phyloP scores from a whole-genome alignment of 2,888 invertebrate genomes.

The Volucella zonaria region DNA sequence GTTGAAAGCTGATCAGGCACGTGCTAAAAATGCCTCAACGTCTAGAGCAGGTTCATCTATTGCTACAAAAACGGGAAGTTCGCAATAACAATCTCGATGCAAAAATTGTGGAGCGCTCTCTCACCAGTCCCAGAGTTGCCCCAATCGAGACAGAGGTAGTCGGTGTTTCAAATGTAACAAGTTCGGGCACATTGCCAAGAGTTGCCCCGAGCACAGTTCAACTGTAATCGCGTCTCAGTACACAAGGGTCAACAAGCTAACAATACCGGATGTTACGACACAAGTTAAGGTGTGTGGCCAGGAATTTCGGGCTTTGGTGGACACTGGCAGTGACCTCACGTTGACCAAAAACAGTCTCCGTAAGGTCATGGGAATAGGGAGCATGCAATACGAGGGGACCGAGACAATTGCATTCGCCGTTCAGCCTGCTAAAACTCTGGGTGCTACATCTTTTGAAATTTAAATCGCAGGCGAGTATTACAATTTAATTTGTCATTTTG shows the following conservation, averaged over 20 bases:
- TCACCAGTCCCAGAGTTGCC: constrained; percentile 14
- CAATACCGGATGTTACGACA: constrained; percentile 29
- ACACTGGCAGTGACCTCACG: constrained; percentile 37
- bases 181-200: constrained; percentile 38
- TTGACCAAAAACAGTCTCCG: constrained; percentile 22
- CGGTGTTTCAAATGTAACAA: constrained; percentile 53
- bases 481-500: constrained; percentile 9
- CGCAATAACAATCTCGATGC: constrained; percentile 10
- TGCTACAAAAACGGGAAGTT: constrained; percentile 7
- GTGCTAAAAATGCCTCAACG: background rate
- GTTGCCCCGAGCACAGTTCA: constrained; percentile 21
- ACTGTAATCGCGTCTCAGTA: too few relatives aligned
- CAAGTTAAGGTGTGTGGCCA: constrained; percentile 15
- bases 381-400: constrained; percentile 16
- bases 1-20: constrained; percentile 12
- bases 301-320: background rate
- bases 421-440: constrained; percentile 18
- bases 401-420: constrained; percentile 22
- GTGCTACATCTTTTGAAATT: constrained; percentile 24
- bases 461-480: constrained; percentile 46
- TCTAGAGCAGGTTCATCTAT: background rate
- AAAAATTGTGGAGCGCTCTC: constrained; percentile 36
- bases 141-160: constrained; percentile 28
- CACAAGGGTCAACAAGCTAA: constrained; percentile 26
- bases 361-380: constrained; percentile 1